Conservation (phyloP, 2,888 invertebrate species). For the Morpho deidamia region DNA sequence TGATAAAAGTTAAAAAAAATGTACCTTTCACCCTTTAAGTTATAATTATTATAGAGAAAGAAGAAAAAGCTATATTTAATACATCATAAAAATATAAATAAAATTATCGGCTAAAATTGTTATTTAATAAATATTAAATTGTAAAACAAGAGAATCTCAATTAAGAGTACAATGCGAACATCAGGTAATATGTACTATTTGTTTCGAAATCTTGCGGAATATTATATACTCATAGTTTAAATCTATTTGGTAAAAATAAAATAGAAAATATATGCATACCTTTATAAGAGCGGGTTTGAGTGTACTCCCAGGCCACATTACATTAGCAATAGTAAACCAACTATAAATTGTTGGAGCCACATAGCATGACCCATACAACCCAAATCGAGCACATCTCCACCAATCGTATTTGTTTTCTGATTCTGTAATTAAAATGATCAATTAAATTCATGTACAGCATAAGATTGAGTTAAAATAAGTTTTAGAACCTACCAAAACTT, state of each 20-base stretch:
- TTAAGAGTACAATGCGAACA: no score
- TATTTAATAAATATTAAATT: background rate
- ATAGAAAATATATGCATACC: constrained; percentile 52
- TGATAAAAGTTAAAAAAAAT: constrained; percentile 5
- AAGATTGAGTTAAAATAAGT: no score
- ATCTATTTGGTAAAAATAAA: no score
- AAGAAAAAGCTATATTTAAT: no score
- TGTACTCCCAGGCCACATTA: constrained; percentile 85
- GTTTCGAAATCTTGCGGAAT: no score
- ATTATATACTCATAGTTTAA: no score
- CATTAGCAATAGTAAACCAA: constrained; percentile 87
- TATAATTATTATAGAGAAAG: no score
- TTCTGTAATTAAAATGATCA: constrained; percentile 24
- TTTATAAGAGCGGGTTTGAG: constrained; percentile 85
- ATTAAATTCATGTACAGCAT: background rate
- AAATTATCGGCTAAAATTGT: no score
- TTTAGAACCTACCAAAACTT: constrained; percentile 69
- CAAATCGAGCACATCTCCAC: constrained; percentile 84
- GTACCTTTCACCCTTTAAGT: no score
- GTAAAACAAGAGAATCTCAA: background rate
- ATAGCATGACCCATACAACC: constrained; percentile 88
- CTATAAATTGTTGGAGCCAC: constrained; percentile 89
- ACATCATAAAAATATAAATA: no score
- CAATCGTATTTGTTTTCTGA: constrained; percentile 79
- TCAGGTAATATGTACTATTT: no score